Evolutionary conservation across 2,113 vertebrate genomes (phyloP).

Genomic region (Petaurus breviceps): DNA sequence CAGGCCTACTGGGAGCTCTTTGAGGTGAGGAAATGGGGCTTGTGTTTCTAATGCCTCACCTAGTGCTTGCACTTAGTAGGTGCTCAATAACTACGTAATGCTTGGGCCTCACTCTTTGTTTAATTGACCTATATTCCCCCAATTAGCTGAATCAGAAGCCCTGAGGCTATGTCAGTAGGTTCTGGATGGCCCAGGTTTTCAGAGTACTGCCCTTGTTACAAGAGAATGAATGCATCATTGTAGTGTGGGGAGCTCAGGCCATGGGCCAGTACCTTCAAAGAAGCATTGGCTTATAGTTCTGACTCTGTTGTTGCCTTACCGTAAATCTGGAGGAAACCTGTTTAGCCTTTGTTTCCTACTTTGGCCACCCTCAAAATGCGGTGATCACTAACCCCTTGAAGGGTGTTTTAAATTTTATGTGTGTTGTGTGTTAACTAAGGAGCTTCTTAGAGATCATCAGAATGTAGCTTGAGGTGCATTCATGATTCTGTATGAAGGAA

Average conservation of each 20-base stretch:
- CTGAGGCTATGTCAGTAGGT: neutral
- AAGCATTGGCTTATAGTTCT: neutral
- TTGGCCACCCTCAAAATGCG: neutral
- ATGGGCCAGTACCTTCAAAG: neutral
- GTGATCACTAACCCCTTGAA: neutral
- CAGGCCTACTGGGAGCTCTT: neutral
- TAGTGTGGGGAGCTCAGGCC: neutral
- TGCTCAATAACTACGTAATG: neutral
- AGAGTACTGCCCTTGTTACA: neutral
- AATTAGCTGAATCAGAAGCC: neutral
- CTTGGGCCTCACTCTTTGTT: neutral
- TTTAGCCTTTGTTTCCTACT: neutral
- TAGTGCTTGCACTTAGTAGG: neutral
- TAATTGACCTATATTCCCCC: neutral
- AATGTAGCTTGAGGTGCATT: neutral
- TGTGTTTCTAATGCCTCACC: neutral
- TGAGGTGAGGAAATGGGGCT: neutral
- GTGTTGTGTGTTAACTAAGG: no score
- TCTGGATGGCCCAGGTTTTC: neutral
- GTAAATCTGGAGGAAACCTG: neutral
- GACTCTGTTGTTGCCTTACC: neutral
- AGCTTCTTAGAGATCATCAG: neutral
- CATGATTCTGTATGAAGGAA: neutral
- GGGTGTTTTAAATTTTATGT: neutral
- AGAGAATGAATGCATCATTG: no score